These are phyloP conservation scores for Talpa occidentalis DNA, from an alignment of 2,113 vertebrate species.

Conservation along the genomic window DNA sequence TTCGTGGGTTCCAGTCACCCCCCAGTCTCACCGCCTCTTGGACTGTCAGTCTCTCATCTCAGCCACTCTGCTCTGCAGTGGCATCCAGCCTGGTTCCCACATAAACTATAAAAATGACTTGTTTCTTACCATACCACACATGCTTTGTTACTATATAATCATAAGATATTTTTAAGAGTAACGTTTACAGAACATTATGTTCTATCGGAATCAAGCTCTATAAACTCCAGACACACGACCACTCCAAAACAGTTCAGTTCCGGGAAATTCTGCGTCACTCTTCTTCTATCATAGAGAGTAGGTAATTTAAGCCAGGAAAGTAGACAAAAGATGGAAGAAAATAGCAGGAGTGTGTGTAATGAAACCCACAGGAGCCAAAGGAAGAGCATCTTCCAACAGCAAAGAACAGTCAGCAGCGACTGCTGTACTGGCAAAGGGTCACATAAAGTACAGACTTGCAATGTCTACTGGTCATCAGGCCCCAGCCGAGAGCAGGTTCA, in stretches of 20 bases:
- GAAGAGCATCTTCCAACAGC: not conserved
- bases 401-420: not conserved
- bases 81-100: not conserved
- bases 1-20: not conserved
- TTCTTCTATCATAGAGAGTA: not conserved
- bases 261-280: not conserved
- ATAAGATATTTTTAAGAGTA: not conserved
- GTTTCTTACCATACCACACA: not conserved
- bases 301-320: not conserved
- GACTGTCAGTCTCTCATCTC: not conserved
- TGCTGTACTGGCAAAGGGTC: not conserved
- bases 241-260: not conserved
- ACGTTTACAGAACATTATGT: not conserved
- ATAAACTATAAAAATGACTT: not conserved
- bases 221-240: not conserved
- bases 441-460: not conserved
- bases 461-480: not conserved
- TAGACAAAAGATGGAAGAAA: not conserved
- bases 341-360: not conserved
- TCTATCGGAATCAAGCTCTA: not conserved
- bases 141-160: not conserved
- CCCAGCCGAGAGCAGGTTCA: not conserved
- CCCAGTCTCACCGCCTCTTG: too few species aligned
- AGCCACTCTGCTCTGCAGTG: not conserved
- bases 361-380: not conserved